Percentiles rank a stretch among this genome's conserved stretches.
Evolutionary conservation across 2,797 vertebrate genomes (phyloP).

Genomic region (Clamator glandarius): DNA sequence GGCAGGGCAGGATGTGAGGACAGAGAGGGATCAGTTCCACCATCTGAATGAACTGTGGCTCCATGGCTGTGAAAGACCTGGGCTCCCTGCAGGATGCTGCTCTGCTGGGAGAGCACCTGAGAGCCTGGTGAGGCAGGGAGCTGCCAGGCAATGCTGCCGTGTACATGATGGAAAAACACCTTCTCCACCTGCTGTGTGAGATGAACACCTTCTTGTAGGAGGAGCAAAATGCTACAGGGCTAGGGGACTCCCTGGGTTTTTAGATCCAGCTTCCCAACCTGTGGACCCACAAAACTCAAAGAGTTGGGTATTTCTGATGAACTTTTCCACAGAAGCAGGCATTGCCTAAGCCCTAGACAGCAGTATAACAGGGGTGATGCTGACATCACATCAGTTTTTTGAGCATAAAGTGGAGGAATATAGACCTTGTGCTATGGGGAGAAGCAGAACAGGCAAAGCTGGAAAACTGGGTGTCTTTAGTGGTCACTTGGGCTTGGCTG

Average conservation of each 20-base stretch:
- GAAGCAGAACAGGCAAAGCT: neutral
- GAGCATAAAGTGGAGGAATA: neutral
- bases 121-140: fast-evolving
- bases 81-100: neutral
- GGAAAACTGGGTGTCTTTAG: neutral
- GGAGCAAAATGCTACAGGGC: neutral
- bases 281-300: neutral
- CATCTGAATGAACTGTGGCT: fast-evolving
- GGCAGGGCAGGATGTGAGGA: neutral
- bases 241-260: neutral
- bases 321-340: neutral
- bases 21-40: fast-evolving
- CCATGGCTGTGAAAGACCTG: neutral
- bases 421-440: neutral
- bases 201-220: neutral
- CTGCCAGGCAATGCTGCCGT: neutral
- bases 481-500: neutral
- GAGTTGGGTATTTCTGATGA: fast-evolving
- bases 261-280: neutral
- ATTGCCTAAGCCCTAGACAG: neutral
- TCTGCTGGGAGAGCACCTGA: neutral
- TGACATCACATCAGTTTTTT: neutral
- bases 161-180: neutral
- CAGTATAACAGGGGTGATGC: neutral
- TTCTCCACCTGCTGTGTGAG: too few species aligned